phyloP scores from a whole-genome alignment of 1,140 invertebrate species.

The Orussus abietinus region DNA sequence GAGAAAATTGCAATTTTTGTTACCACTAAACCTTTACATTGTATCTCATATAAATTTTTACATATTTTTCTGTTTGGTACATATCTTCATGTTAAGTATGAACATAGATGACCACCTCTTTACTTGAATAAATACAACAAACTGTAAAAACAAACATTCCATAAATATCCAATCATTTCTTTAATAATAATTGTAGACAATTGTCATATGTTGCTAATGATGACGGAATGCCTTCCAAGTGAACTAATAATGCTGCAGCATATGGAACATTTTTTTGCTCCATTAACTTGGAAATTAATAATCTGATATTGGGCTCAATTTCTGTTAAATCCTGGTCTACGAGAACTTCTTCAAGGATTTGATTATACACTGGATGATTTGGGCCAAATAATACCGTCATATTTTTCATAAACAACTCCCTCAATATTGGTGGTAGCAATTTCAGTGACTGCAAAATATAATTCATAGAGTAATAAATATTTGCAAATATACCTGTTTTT shows the following conservation, averaged over 20 bases:
- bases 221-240: conserved; percentile 38
- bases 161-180: conserved; percentile 31
- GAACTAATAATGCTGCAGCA: conserved; percentile 42
- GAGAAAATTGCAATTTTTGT: no score
- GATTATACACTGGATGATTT: conserved; percentile 39
- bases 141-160: no score
- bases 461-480: not conserved
- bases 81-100: no score
- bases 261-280: conserved; percentile 39
- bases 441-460: conserved; percentile 28
- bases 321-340: conserved; percentile 35
- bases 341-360: conserved; percentile 44
- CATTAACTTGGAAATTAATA: conserved; percentile 39
- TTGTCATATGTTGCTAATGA: conserved; percentile 42
- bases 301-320: conserved; percentile 35
- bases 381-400: conserved; percentile 41
- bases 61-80: no score
- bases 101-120: no score
- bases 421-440: conserved; percentile 34
- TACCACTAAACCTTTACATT: no score
- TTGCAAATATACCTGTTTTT: conserved; percentile 2
- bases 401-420: conserved; percentile 46
- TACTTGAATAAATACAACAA: no score
- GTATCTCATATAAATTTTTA: no score
- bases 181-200: conserved; percentile 36